These are phyloP conservation scores for Anser brachyrhynchus DNA, from an alignment of 2,113 vertebrate species.

Conservation along the genomic window DNA sequence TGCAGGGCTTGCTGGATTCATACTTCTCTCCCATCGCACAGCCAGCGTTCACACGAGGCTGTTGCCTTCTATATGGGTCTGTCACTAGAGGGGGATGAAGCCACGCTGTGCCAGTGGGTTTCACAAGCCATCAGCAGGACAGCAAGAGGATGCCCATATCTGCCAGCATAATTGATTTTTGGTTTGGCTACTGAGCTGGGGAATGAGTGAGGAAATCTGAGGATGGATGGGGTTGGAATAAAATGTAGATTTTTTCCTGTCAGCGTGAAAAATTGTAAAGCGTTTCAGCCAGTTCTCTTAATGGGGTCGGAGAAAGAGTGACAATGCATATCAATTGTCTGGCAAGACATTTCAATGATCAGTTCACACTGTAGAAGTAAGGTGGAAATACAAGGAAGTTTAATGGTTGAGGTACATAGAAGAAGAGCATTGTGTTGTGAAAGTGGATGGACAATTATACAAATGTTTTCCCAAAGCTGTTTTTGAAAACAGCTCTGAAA, in stretches of 20 bases:
- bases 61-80: neutral
- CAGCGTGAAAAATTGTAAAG: neutral
- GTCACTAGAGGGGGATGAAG: slow-evolving; percentile 60
- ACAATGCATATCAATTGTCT: rapidly evolving
- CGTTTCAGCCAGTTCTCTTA: neutral
- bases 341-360: neutral
- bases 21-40: rapidly evolving
- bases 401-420: neutral
- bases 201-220: rapidly evolving
- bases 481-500: neutral
- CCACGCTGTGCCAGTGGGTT: neutral
- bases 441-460: neutral
- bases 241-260: neutral
- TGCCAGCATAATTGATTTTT: neutral
- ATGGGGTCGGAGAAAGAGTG: neutral
- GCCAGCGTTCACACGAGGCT: neutral
- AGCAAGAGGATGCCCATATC: neutral
- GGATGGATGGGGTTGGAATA: neutral
- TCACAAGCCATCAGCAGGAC: neutral
- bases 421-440: neutral
- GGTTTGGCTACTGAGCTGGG: neutral
- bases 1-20: neutral
- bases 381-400: neutral
- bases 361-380: neutral
- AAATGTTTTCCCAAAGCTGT: neutral